Conservation (phyloP, 2,888 invertebrate species). For the Epinotia brunnichana region DNA sequence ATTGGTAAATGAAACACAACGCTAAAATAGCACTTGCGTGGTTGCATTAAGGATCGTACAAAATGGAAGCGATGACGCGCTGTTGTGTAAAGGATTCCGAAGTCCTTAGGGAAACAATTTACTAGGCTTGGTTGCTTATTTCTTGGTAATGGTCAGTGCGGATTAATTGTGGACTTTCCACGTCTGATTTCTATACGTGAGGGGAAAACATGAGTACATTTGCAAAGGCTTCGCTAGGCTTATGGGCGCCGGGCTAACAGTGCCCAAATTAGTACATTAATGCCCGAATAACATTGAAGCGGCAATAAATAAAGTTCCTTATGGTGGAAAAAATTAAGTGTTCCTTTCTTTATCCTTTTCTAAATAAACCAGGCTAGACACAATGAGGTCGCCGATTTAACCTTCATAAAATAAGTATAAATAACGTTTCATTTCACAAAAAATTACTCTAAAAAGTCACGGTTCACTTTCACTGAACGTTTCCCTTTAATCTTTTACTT, state of each 20-base stretch:
- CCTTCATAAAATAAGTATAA: slow-evolving; percentile 2
- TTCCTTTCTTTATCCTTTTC: neutral
- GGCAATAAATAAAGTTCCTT: neutral
- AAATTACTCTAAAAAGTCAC: neutral
- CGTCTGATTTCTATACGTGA: slow-evolving; percentile 36
- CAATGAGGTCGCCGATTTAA: neutral
- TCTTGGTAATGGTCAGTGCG: slow-evolving; percentile 22
- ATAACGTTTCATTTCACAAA: neutral
- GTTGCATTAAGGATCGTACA: slow-evolving; percentile 9
- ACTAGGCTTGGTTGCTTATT: slow-evolving; percentile 39
- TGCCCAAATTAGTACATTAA: neutral
- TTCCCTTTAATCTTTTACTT: slow-evolving; percentile 11
- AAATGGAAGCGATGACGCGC: neutral
- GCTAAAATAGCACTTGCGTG: slow-evolving; percentile 15
- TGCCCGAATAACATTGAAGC: neutral
- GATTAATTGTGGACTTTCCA: slow-evolving; percentile 41
- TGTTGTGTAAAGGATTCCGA: slow-evolving; percentile 13
- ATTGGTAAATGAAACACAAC: slow-evolving; percentile 16
- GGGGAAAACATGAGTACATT: slow-evolving; percentile 3
- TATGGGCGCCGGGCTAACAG: neutral
- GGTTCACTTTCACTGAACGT: neutral
- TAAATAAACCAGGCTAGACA: neutral
- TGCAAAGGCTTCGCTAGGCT: slow-evolving; percentile 3
- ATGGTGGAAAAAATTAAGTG: neutral
- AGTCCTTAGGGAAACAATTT: slow-evolving; percentile 42